A percentile compares a stretch with the other conserved stretches of the same genome.
These are phyloP conservation scores for Clunio marinus DNA, from an alignment of 2,888 invertebrate genomes.

Conservation along the genomic window DNA sequence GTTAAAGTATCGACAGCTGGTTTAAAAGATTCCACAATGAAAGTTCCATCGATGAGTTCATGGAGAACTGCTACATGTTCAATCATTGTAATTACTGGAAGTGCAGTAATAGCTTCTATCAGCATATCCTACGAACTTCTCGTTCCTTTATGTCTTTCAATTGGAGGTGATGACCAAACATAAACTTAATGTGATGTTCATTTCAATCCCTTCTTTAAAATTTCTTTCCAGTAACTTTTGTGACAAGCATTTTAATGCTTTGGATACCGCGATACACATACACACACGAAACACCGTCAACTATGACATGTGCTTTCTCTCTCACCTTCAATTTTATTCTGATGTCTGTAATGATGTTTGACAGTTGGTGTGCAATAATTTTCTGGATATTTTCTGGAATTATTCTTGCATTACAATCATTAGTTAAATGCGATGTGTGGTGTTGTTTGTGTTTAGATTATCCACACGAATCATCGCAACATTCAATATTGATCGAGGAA, in stretches of 20 bases:
- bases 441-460: conserved; percentile 50
- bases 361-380: conserved; percentile 50
- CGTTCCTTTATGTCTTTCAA: neutral
- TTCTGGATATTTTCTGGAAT: conserved; percentile 48
- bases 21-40: conserved; percentile 47
- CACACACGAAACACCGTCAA: conserved; percentile 46
- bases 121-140: neutral
- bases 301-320: conserved; percentile 46
- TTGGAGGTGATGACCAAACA: conserved; percentile 3
- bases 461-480: conserved; percentile 45
- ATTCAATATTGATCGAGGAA: conserved; percentile 45
- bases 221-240: conserved; percentile 44
- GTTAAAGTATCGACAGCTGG: conserved; percentile 56
- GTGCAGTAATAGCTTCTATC: neutral
- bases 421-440: conserved; percentile 48
- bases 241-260: conserved; percentile 49
- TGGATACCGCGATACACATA: conserved; percentile 50
- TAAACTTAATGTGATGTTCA: too few relatives aligned
- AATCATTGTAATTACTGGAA: conserved; percentile 44
- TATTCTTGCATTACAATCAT: conserved; percentile 1
- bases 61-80: conserved; percentile 50
- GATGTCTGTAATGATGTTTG: conserved; percentile 46
- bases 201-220: neutral
- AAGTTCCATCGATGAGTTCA: conserved; percentile 49
- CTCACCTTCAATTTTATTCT: conserved; percentile 46